phyloP scores from a whole-genome alignment of 2,113 vertebrate genomes.

The Python bivittatus region DNA sequence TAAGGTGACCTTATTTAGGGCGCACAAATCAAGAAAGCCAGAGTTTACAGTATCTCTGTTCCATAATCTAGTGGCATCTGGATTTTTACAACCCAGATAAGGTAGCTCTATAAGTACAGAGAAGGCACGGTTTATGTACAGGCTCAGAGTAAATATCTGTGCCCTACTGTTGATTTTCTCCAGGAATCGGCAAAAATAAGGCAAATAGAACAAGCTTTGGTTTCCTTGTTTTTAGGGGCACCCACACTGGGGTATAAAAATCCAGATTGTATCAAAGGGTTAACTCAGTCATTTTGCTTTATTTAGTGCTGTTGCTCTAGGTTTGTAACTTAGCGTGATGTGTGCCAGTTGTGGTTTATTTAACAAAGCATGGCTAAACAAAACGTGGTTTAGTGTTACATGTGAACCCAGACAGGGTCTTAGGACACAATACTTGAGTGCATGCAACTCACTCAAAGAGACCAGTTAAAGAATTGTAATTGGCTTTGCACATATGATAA shows the following conservation, averaged over 20 bases:
- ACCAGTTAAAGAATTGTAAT: neutral
- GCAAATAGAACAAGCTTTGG: neutral
- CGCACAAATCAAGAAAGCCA: neutral
- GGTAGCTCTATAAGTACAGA: neutral
- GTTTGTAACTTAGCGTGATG: no score
- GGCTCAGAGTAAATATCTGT: neutral
- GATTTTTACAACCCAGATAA: neutral
- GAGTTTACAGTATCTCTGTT: neutral
- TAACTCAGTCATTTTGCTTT: neutral
- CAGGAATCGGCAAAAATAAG: neutral
- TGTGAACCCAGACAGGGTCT: neutral
- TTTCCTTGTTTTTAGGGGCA: neutral
- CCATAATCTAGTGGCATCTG: neutral
- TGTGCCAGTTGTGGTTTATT: neutral
- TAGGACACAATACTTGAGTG: neutral
- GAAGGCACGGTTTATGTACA: neutral
- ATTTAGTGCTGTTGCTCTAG: neutral
- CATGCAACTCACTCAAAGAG: neutral
- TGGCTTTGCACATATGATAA: neutral
- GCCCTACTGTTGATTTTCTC: neutral
- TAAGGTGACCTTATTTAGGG: neutral
- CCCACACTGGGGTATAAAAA: neutral
- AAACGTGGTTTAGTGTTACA: neutral
- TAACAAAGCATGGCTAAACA: neutral
- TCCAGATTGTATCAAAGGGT: no score